Evolutionary conservation across 2,113 vertebrate genomes (phyloP).

Genomic region (Saguinus imperator): DNA sequence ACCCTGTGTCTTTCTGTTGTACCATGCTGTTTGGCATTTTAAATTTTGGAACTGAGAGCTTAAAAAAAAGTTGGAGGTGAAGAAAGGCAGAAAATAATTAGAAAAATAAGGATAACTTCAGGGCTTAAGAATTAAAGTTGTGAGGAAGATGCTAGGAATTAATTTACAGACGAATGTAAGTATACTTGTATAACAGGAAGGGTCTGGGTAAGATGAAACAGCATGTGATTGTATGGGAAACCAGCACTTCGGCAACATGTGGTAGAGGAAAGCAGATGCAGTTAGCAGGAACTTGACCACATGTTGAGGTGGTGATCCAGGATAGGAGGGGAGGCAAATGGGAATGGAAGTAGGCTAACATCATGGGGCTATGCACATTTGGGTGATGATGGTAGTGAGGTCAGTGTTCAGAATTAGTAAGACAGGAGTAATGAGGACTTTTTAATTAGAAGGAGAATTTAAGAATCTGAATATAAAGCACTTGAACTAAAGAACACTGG

Average conservation of each 20-base stretch:
- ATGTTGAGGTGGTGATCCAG: neutral
- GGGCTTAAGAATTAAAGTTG: neutral
- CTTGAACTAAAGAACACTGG: neutral
- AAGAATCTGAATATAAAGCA: neutral
- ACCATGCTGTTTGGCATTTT: neutral
- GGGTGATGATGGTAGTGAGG: neutral
- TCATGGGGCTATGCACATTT: neutral
- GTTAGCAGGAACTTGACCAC: neutral
- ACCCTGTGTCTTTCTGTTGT: neutral
- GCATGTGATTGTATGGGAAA: neutral
- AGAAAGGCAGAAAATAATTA: neutral
- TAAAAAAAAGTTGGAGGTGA: neutral
- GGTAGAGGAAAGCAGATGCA: neutral
- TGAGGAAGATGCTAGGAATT: neutral
- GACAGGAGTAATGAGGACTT: neutral
- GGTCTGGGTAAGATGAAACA: neutral
- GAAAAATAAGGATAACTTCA: neutral
- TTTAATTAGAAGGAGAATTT: neutral
- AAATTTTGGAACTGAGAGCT: slow-evolving; percentile 13
- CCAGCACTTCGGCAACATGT: neutral
- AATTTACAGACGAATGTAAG: neutral
- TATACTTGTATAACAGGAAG: neutral
- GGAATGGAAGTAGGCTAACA: neutral
- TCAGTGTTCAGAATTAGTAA: neutral
- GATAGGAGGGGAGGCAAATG: neutral